Base-by-base conservation (phyloP, 2,888 invertebrate genomes). In the Rhopalosiphum nymphaeae region DNA sequence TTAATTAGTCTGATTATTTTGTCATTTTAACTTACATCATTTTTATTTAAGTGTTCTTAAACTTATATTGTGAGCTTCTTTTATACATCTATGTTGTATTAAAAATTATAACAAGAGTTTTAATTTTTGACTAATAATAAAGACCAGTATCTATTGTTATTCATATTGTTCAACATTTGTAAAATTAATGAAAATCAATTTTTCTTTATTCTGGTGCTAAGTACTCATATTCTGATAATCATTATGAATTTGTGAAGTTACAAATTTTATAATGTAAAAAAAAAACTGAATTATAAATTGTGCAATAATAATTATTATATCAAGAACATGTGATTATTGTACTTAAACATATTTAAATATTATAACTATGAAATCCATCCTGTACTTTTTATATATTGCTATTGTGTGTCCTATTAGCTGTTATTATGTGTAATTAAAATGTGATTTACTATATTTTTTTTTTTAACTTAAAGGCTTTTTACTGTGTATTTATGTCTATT, bases 341-440 rank as follows among this genome's bases (percentile, higher is more conserved):
- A 91, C 94, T 94, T 94, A 93, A 89, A 89, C 78, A 91, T 36
- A 36, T 78, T 78, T 21, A 86, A 90, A 46, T 56, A 91, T 61
- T 91, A 49, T 91, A 61, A 91, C 86, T 94, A 57, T 29, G n/a
- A 85, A 57, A 57, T 90, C 90, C 94, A 94, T 91, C 61, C 90
- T 91, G 26, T 61, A 90, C 53, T 91, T 94, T 94, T 94, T 93
- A 89, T 91, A 91, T 90, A 94, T 87, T 91, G 85, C 90, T 94
- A 94, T 86, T 67, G 86, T 91, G 86, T 91, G 91, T 94, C 94
- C 94, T 94, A 94, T 91, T 94, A 94, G 94, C 90, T 94, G 67
- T 94, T 94, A 94, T 91, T 86, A 86, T 94, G 53, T 94, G 49
- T 94, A 94, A 93, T 94, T 86, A n/a, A 94, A 94, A 94, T 94